phyloP scores from a whole-genome alignment of 2,888 invertebrate genomes.

The Caenorhabditis sp. region DNA sequence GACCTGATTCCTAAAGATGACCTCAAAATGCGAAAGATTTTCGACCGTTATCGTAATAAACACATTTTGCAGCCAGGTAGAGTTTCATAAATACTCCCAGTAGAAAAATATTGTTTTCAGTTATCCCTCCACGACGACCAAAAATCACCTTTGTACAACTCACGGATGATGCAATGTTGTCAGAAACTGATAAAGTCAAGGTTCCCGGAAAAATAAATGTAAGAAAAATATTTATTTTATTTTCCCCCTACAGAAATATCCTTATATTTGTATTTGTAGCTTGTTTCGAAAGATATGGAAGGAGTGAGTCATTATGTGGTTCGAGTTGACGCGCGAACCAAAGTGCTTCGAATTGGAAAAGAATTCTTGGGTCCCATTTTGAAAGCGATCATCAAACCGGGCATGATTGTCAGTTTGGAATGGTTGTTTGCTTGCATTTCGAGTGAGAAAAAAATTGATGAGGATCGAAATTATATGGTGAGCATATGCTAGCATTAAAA shows the following conservation, averaged over 20 bases:
- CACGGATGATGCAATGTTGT: constrained; percentile 17
- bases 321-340: constrained; percentile 10
- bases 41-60: constrained; percentile 16
- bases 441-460: constrained; percentile 14
- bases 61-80: constrained; percentile 26
- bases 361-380: constrained; percentile 15
- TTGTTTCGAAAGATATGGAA: constrained; percentile 22
- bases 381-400: constrained; percentile 30
- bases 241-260: not conserved
- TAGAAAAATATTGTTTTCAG: constrained; percentile 19
- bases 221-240: constrained; percentile 1
- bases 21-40: constrained; percentile 13
- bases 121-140: constrained; percentile 35
- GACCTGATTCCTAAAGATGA: constrained; percentile 11
- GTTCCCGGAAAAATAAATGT: constrained; percentile 40
- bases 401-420: constrained; percentile 22
- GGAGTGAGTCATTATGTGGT: constrained; percentile 26
- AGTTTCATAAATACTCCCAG: too few relatives aligned
- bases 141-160: constrained; percentile 28
- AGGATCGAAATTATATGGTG: constrained; percentile 22
- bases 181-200: constrained; percentile 14
- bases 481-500: not conserved
- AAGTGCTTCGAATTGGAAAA: constrained; percentile 23
- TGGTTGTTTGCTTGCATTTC: constrained; percentile 30
- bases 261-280: constrained; percentile 24